A percentile compares a stretch with the other conserved stretches of the same genome.
These are phyloP conservation scores for Hedya salicella DNA, from an alignment of 2,888 invertebrate species.

Conservation along the genomic window DNA sequence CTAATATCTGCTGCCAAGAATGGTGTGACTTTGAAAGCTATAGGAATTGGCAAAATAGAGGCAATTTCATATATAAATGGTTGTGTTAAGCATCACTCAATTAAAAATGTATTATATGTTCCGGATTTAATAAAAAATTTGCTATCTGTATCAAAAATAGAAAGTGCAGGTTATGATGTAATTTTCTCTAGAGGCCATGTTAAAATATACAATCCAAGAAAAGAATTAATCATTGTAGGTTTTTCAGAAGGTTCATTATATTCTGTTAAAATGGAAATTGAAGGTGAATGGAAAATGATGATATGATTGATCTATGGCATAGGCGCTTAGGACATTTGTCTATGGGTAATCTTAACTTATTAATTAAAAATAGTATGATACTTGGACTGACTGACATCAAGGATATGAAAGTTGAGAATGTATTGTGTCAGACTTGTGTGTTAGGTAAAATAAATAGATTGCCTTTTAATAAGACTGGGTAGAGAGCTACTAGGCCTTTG, in stretches of 20 bases:
- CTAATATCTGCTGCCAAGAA: constrained; percentile 31
- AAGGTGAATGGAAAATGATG: too few species aligned
- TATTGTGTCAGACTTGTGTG: constrained; percentile 2
- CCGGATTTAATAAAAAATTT: constrained; percentile 27
- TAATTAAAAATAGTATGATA: too few species aligned
- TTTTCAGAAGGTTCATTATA: constrained; percentile 44
- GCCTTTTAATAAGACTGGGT: too few species aligned
- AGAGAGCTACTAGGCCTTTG: too few species aligned
- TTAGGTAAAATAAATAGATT: not conserved
- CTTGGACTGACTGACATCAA: constrained; percentile 46
- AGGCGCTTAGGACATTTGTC: too few species aligned
- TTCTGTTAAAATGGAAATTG: too few species aligned
- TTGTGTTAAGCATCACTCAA: not conserved
- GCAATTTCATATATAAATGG: constrained; percentile 1
- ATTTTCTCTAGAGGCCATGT: not conserved
- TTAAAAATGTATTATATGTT: constrained; percentile 33
- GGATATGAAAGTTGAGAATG: too few species aligned
- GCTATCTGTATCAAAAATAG: constrained; percentile 23
- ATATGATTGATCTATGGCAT: too few species aligned
- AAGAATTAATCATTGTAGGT: constrained; percentile 37
- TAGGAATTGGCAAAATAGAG: constrained; percentile 27
- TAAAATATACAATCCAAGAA: constrained; percentile 30
- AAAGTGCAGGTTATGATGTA: not conserved
- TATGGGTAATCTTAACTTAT: too few species aligned
- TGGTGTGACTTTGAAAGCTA: constrained; percentile 15